phyloP scores from a whole-genome alignment of 2,113 vertebrate genomes.

The Phyllopteryx taeniolatus region DNA sequence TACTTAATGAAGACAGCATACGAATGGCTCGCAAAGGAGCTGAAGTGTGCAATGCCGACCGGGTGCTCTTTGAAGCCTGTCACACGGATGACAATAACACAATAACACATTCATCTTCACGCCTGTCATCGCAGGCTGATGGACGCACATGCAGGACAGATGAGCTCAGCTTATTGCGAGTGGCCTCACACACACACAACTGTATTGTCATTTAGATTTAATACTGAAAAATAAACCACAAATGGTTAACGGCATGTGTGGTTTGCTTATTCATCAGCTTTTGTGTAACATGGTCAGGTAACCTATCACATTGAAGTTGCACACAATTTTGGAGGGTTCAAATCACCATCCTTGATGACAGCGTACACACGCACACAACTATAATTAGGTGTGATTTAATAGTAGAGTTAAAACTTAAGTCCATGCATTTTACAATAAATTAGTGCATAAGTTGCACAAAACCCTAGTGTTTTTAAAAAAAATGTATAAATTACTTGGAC shows the following conservation, averaged over 20 bases:
- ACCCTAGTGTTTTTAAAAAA: too few relatives aligned
- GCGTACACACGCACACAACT: not conserved
- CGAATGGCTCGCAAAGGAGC: not conserved
- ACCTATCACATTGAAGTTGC: not conserved
- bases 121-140: not conserved
- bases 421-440: too few relatives aligned
- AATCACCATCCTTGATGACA: not conserved
- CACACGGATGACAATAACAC: slow-evolving; percentile 1
- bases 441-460: too few relatives aligned
- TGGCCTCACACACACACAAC: not conserved
- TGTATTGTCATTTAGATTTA: not conserved
- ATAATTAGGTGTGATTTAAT: too few relatives aligned
- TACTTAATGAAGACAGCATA: not conserved
- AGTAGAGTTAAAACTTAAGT: too few relatives aligned
- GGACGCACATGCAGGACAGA: not conserved
- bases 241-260: not conserved
- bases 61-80: slow-evolving; percentile 2
- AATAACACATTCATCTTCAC: slow-evolving; percentile 5
- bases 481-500: too few relatives aligned
- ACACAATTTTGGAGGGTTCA: not conserved
- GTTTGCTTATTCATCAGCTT: not conserved
- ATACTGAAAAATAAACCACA: not conserved
- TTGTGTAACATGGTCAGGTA: not conserved
- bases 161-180: not conserved
- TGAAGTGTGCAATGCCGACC: not conserved